These are phyloP conservation scores for Calonectris borealis DNA, from an alignment of 2,113 vertebrate species.

Conservation along the genomic window DNA sequence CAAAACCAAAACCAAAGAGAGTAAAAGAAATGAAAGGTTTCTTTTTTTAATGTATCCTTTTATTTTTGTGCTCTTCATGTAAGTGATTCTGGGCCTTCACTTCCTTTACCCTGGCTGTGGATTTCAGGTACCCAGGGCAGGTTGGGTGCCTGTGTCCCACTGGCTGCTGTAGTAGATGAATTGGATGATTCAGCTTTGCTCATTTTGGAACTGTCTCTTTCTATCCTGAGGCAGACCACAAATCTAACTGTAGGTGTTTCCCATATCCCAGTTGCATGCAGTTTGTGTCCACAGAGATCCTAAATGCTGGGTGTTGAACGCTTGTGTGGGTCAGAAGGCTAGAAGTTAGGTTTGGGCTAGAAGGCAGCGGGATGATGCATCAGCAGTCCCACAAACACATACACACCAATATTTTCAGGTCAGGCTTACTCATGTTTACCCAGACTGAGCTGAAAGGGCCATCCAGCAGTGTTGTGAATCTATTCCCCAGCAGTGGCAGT, in stretches of 20 bases:
- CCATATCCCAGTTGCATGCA: not conserved
- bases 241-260: not conserved
- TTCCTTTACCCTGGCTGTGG: not conserved
- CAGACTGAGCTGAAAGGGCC: not conserved
- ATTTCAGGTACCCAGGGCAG: not conserved
- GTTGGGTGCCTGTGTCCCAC: not conserved
- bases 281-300: not conserved
- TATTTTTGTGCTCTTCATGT: not conserved
- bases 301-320: not conserved
- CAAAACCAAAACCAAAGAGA: not conserved
- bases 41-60: not conserved
- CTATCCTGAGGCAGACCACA: not conserved
- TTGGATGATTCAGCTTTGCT: not conserved
- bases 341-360: not conserved
- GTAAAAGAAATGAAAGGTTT: not conserved
- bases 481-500: not conserved
- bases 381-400: not conserved
- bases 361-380: not conserved
- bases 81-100: not conserved
- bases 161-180: not conserved
- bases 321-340: not conserved
- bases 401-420: not conserved
- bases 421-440: not conserved
- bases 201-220: not conserved
- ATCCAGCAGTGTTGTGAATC: not conserved